Percentiles rank a stretch among this genome's conserved stretches.
phyloP scores from a whole-genome alignment of 1,140 invertebrate species.

The Reticulitermes speratus region DNA sequence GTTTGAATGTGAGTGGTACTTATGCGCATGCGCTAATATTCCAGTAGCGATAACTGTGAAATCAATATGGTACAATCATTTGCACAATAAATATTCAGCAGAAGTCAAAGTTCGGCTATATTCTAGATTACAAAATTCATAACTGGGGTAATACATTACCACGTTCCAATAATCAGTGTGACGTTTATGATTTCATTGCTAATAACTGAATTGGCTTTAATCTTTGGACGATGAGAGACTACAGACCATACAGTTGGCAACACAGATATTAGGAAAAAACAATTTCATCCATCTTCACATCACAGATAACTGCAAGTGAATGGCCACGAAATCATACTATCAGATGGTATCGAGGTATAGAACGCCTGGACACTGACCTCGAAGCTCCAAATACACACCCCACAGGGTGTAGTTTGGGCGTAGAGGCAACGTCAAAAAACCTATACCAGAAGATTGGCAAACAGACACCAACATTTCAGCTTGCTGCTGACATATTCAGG shows the following conservation, averaged over 20 bases:
- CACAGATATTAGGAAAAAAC: neutral
- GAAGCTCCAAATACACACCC: no score
- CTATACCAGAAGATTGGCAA: no score
- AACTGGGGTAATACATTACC: neutral
- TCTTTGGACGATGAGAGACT: neutral
- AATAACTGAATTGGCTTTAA: neutral
- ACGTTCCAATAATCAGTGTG: neutral
- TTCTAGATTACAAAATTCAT: slow-evolving; percentile 3
- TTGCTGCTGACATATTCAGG: no score
- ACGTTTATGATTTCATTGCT: neutral
- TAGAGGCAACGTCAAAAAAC: no score
- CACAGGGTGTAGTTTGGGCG: no score
- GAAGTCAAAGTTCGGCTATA: neutral
- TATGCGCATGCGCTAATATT: neutral
- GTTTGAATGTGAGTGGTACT: neutral
- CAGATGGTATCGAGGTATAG: no score
- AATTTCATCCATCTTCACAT: neutral
- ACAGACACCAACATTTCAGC: no score
- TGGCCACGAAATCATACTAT: no score
- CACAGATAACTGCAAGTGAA: neutral
- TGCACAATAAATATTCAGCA: slow-evolving; percentile 7
- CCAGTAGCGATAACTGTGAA: neutral
- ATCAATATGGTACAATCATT: slow-evolving; percentile 12
- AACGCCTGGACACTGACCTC: no score
- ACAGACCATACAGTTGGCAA: neutral